Conservation (phyloP, 1,140 invertebrate species). For the Lysiphlebus fabarum region DNA sequence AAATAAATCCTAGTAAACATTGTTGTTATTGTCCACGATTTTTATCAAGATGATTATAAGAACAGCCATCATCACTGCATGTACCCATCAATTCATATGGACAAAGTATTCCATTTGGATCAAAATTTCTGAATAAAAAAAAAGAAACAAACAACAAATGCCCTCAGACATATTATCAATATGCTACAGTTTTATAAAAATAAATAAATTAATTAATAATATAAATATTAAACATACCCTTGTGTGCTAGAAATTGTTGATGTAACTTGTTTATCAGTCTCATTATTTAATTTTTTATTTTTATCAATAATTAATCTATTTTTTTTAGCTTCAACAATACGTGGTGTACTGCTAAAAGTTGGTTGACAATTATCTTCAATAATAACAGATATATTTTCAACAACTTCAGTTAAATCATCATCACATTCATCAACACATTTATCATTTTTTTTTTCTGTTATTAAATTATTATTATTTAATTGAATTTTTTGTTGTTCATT, state of each 20-base stretch:
- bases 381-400: not conserved
- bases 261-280: slow-evolving; percentile 38
- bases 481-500: not conserved
- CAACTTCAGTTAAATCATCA: not conserved
- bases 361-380: not conserved
- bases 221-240: slow-evolving; percentile 38
- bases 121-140: slow-evolving; percentile 38
- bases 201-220: not conserved
- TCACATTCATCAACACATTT: not conserved
- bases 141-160: slow-evolving; percentile 40
- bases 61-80: slow-evolving; percentile 50
- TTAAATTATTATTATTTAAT: slow-evolving; percentile 11
- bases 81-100: slow-evolving; percentile 52
- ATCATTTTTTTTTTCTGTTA: not conserved
- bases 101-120: slow-evolving; percentile 48
- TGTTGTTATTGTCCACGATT: slow-evolving; percentile 35
- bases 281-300: not conserved
- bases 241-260: slow-evolving; percentile 41
- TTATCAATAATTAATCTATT: not conserved
- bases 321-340: not conserved
- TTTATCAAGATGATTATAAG: slow-evolving; percentile 42
- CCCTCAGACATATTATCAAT: slow-evolving; percentile 29
- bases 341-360: no score
- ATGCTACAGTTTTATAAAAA: slow-evolving; percentile 17
- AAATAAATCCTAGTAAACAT: slow-evolving; percentile 33